Evolutionary conservation across 2,888 invertebrate species (phyloP).

Genomic region (Pandemis heparana): DNA sequence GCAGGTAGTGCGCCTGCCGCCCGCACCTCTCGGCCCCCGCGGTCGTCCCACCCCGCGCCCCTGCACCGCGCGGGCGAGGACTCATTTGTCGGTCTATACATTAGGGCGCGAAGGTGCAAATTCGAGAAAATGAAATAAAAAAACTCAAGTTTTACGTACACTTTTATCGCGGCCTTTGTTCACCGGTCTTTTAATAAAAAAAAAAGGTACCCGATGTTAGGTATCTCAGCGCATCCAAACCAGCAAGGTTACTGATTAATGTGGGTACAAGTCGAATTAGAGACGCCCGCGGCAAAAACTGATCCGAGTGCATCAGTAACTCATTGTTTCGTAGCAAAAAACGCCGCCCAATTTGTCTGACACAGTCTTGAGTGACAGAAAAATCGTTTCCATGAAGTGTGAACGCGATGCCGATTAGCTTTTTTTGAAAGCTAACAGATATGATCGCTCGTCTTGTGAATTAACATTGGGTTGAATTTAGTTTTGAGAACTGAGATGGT

Average conservation of each 20-base stretch:
- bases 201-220: background rate
- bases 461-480: background rate
- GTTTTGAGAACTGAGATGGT: background rate
- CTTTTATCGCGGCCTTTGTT: too few species aligned
- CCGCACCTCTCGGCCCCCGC: too few species aligned
- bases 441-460: background rate
- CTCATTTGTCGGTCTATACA: too few species aligned
- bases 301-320: conserved; percentile 26
- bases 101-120: too few species aligned
- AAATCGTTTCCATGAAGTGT: conserved; percentile 35
- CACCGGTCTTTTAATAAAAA: too few species aligned
- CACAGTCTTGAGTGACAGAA: conserved; percentile 32
- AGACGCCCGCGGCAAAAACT: conserved; percentile 27
- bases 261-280: conserved; percentile 10
- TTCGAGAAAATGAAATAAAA: too few species aligned
- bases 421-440: conserved; percentile 13
- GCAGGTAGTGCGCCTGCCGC: too few species aligned
- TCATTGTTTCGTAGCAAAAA: conserved; percentile 30
- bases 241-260: conserved; percentile 6
- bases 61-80: too few species aligned
- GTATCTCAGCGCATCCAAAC: background rate
- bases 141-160: too few species aligned
- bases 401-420: conserved; percentile 13
- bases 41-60: too few species aligned
- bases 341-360: conserved; percentile 34